Evolutionary conservation across 2,888 invertebrate genomes (phyloP), one percentile per base, ranked within the genome.

Genomic region (Epinotia nisella): DNA sequence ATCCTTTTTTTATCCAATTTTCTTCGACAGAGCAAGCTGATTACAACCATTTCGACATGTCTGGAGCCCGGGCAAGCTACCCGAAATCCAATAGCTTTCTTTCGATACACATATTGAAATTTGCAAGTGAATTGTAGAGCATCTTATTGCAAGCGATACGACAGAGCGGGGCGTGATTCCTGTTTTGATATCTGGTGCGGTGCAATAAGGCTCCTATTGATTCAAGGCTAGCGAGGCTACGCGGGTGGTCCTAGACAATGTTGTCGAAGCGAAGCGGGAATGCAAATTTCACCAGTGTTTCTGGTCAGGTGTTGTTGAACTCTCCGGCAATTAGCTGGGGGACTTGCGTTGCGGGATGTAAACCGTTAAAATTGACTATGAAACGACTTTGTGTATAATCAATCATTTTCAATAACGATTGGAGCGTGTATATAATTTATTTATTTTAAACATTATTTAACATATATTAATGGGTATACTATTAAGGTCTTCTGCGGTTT

Each of bases 241-340:
- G 93, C 93, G 93, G 93, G 93, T 93, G 93, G 93, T 93, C 93
- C 86, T 87, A 89, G 87, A 86, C 86, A 87, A 86, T 83, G 87
- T 87, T 85, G 86, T 86, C 84, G 87, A 86, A 85, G 86, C 86
- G 85, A 88, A 90, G 86, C 90, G 86, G 85, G 91, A 91, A 92
- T 93, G 93, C 92, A 92, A 93, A 93, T 93, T 92, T 91, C 83
- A 84, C 87, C 84, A 87, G 85, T 87, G 86, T 87, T 85, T 84
- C 87, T 87, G 83, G 81, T 83, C 81, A 79, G 79, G 78, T 86
- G 84, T 83, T 87, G 85, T 87, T 88, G 86, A 88, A 88, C 87
- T 83, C 81, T 78, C 80, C 80, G 80, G 82, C 78, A 82, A 83
- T 81, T 84, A 82, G 85, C 83, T 81, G 80, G 80, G 53, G 66